Conservation (phyloP, 1,140 invertebrate species). For the Ceratoteleas bidentatus region DNA sequence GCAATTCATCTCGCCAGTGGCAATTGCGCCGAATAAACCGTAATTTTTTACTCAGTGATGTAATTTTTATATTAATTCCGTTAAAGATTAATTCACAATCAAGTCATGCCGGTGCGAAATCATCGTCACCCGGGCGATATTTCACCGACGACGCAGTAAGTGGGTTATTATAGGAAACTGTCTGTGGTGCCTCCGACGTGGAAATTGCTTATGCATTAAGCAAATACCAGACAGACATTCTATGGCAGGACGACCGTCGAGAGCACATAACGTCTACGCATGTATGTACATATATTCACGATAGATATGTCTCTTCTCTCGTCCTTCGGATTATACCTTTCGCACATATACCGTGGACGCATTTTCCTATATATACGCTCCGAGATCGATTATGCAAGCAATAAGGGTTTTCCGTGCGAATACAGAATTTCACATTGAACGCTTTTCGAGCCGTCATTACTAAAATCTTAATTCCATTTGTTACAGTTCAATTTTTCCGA, state of each 20-base stretch:
- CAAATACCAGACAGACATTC: slow-evolving; percentile 75
- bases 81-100: slow-evolving; percentile 56
- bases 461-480: slow-evolving; percentile 40
- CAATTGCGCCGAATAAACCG: too few species aligned
- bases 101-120: slow-evolving; percentile 62
- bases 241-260: slow-evolving; percentile 65
- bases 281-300: slow-evolving; percentile 66
- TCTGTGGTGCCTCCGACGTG: too few species aligned
- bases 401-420: slow-evolving; percentile 50
- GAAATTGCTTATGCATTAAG: too few species aligned
- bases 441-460: slow-evolving; percentile 47
- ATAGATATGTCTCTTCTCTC: slow-evolving; percentile 64
- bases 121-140: slow-evolving; percentile 65
- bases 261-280: slow-evolving; percentile 65
- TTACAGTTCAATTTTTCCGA: slow-evolving; percentile 11
- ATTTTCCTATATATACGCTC: slow-evolving; percentile 49
- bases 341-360: slow-evolving; percentile 49
- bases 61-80: slow-evolving; percentile 41
- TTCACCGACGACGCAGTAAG: too few species aligned
- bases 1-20: too few species aligned
- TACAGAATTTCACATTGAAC: slow-evolving; percentile 46
- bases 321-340: slow-evolving; percentile 64
- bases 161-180: too few species aligned
- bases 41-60: too few species aligned
- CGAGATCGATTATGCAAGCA: slow-evolving; percentile 63